phyloP scores from a whole-genome alignment of 2,113 vertebrate genomes.

The Aptenodytes forsteri region DNA sequence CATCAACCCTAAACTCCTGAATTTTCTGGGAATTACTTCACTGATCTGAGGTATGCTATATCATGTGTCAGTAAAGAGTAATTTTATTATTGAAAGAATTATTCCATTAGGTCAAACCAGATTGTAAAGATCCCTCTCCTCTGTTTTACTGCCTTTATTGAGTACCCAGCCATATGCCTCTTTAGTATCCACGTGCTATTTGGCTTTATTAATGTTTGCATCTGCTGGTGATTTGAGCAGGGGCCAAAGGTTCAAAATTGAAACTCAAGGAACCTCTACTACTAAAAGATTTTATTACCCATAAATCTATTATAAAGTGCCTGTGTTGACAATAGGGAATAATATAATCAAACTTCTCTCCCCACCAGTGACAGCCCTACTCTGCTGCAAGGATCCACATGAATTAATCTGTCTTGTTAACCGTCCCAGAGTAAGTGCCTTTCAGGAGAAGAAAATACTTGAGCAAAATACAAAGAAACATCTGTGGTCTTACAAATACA shows the following conservation, averaged over 20 bases:
- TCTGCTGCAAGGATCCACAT: slow-evolving; percentile 19
- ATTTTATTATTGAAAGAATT: not conserved
- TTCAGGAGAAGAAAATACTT: not conserved
- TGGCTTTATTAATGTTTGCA: slow-evolving; percentile 51
- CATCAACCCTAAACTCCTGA: not conserved
- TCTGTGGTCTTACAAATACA: not conserved
- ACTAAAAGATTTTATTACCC: slow-evolving; percentile 59
- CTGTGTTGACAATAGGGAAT: slow-evolving; percentile 51
- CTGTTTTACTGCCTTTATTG: not conserved
- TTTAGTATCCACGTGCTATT: slow-evolving; percentile 31
- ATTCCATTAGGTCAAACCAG: slow-evolving; percentile 24
- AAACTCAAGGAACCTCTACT: slow-evolving; percentile 54
- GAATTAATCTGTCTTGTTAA: slow-evolving; percentile 53
- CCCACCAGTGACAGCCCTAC: slow-evolving; percentile 28
- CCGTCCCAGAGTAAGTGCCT: not conserved
- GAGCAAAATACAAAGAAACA: not conserved
- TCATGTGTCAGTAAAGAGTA: not conserved
- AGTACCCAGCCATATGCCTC: slow-evolving; percentile 36
- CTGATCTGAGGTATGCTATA: not conserved
- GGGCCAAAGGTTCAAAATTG: slow-evolving; percentile 61
- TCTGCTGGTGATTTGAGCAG: slow-evolving; percentile 53
- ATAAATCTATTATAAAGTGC: slow-evolving; percentile 53
- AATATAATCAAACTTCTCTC: slow-evolving; percentile 45
- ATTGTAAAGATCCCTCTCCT: slow-evolving; percentile 9
- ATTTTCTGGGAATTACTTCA: not conserved